phyloP scores from a whole-genome alignment of 2,797 vertebrate genomes.

The Synanceia verrucosa region DNA sequence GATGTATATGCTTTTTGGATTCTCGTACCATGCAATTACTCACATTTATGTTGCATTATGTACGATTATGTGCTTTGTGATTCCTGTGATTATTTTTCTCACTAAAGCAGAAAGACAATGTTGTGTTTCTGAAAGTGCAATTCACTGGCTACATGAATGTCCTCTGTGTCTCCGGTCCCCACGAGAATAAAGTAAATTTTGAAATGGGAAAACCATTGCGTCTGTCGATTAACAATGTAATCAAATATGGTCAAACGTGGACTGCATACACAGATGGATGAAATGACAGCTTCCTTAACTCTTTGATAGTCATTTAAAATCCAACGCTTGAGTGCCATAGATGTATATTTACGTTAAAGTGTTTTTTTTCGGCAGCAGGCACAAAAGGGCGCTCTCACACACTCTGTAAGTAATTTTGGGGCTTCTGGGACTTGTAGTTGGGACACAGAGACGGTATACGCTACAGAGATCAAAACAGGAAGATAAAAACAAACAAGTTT shows the following conservation, averaged over 20 bases:
- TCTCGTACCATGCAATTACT: conserved; percentile 36
- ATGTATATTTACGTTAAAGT: too few species aligned
- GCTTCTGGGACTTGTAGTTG: too few species aligned
- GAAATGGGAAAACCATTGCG: background rate
- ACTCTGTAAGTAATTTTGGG: too few species aligned
- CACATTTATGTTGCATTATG: conserved; percentile 19
- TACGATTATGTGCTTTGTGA: conserved; percentile 14
- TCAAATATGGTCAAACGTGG: background rate
- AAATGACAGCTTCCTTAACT: too few species aligned
- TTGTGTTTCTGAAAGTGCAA: conserved; percentile 4
- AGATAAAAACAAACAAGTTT: too few species aligned
- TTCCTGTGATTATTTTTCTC: background rate
- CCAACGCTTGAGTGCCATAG: too few species aligned
- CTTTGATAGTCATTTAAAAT: too few species aligned
- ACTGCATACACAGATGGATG: background rate
- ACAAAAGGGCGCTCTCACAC: too few species aligned
- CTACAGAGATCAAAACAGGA: too few species aligned
- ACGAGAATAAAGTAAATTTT: background rate
- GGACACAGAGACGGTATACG: too few species aligned
- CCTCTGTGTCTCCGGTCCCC: background rate
- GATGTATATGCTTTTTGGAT: conserved; percentile 44
- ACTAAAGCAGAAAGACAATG: conserved; percentile 1
- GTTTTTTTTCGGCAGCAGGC: too few species aligned
- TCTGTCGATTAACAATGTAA: background rate
- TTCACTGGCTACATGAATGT: background rate